Conservation (phyloP, 2,113 vertebrate genomes). For the Dryoscopus gambensis region DNA sequence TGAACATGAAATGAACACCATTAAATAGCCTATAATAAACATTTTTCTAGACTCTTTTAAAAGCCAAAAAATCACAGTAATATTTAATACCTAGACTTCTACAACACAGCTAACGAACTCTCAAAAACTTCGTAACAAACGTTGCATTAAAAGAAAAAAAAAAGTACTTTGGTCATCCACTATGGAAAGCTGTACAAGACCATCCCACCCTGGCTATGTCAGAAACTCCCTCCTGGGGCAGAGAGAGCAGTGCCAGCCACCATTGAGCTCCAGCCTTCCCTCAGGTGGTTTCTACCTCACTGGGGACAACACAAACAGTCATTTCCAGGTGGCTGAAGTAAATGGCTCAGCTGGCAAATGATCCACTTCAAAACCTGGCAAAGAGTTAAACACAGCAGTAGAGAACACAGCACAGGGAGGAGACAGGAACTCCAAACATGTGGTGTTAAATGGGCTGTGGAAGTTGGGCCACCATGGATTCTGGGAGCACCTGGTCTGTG, state of each 20-base stretch:
- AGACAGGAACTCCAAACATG: fast-evolving
- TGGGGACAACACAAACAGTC: not conserved
- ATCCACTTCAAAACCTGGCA: not conserved
- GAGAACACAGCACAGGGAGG: fast-evolving
- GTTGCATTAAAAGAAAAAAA: not conserved
- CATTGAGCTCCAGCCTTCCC: not conserved
- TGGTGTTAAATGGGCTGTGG: fast-evolving
- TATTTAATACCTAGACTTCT: not conserved
- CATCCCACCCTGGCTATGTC: not conserved
- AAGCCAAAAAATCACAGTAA: not conserved
- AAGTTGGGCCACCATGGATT: not conserved
- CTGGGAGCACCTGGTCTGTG: not conserved
- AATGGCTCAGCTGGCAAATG: not conserved
- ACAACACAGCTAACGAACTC: not conserved
- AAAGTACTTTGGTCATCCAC: not conserved
- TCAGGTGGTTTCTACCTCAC: not conserved
- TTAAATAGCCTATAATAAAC: not conserved
- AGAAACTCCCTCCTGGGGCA: not conserved
- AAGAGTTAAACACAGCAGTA: not conserved
- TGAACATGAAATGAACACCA: not conserved
- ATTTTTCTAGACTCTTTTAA: not conserved
- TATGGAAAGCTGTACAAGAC: not conserved
- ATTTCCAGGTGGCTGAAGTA: not conserved
- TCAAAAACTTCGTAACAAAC: not conserved
- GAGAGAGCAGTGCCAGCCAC: not conserved